Percentiles rank a stretch among this genome's conserved stretches.
Evolutionary conservation across 2,888 invertebrate species (phyloP).

Genomic region (Luffia ferchaultella): DNA sequence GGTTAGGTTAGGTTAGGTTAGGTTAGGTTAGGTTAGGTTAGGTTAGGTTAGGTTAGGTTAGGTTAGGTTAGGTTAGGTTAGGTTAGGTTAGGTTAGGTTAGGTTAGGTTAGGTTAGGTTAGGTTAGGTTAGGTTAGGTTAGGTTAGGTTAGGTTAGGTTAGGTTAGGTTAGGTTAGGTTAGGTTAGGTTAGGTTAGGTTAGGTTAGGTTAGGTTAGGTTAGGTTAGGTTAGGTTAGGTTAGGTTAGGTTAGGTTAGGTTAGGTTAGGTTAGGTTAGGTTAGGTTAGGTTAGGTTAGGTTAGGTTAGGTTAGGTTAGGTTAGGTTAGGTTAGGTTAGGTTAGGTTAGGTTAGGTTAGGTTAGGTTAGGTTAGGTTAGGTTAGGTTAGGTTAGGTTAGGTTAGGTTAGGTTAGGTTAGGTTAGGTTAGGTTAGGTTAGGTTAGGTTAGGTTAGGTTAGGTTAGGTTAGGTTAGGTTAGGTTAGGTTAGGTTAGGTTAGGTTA

Average conservation of each 20-base stretch:
- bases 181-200: conserved; percentile 8
- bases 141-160: conserved; percentile 10
- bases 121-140: no score
- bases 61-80: conserved; percentile 6
- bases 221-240: conserved; percentile 9
- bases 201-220: conserved; percentile 9
- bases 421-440: conserved; percentile 9
- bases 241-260: conserved; percentile 10
- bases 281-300: conserved; percentile 10
- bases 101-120: conserved; percentile 4
- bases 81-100: conserved; percentile 4
- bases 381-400: conserved; percentile 10
- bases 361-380: conserved; percentile 10
- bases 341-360: conserved; percentile 9
- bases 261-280: conserved; percentile 10
- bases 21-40: conserved; percentile 10
- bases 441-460: conserved; percentile 9
- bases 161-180: conserved; percentile 10
- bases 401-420: conserved; percentile 8
- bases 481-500: conserved; percentile 10
- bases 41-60: conserved; percentile 10
- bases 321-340: conserved; percentile 8
- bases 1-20: conserved; percentile 10
- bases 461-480: conserved; percentile 10
- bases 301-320: conserved; percentile 9